Evolutionary conservation across 2,888 invertebrate genomes (phyloP).

Genomic region (Sphecodes monilicornis): DNA sequence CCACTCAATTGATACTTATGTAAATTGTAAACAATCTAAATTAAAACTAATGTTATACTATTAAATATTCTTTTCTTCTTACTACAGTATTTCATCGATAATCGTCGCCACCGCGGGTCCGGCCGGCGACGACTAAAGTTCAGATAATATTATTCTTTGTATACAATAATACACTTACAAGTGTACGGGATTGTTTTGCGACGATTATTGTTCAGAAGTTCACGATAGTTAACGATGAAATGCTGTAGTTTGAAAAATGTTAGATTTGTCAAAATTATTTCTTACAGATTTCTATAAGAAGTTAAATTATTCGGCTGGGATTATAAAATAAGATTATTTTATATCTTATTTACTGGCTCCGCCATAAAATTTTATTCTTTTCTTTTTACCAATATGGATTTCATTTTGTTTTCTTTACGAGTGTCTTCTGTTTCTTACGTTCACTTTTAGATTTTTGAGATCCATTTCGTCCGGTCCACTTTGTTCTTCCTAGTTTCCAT

Average conservation of each 20-base stretch:
- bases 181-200: no score
- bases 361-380: not conserved
- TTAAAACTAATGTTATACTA: not conserved
- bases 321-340: not conserved
- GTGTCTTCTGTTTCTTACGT: not conserved
- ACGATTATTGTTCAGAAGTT: no score
- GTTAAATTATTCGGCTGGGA: not conserved
- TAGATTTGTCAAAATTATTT: no score
- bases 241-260: no score
- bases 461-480: not conserved
- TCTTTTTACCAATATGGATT: not conserved
- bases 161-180: no score
- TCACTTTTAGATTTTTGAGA: not conserved
- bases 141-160: no score
- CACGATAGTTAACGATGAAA: no score
- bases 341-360: not conserved
- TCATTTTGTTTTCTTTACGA: no score
- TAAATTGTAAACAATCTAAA: not conserved
- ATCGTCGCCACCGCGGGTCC: no score
- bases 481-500: not conserved
- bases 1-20: not conserved
- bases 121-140: no score
- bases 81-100: no score
- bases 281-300: no score
- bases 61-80: not conserved